Evolutionary conservation across 92 coral and sea anemone species (phyloP), one percentile per base, ranked within the genome.

Genomic region (Epizoanthus ramosus): DNA sequence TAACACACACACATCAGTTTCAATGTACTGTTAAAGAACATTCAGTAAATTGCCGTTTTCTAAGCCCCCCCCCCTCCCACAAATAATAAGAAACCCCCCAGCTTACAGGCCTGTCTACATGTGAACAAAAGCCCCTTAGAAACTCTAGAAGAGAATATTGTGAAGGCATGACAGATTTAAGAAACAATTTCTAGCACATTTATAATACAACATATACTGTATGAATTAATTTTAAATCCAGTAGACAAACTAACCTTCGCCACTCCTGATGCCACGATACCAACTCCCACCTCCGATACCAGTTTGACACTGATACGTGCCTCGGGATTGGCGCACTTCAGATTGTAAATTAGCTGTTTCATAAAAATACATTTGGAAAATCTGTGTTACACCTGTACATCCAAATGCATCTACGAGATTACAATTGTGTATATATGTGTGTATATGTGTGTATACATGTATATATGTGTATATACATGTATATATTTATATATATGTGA

Each of bases 221-320:
- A 50, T 50, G 16, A 12, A 9, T 50, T 13, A 45, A 45, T 12
- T 50, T 28, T 28, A 28, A 50, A 50, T 50, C 54, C 54, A 50
- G 0, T n/a, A 3, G 22, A 0, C 15, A 31, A 10, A 63, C 86
- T 2, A 63, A 95, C 98, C 97, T 95, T 95, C 41, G 98, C 93
- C 24, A 95, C 98, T 64, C 98, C 98, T n/a, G 98, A 93, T 1
- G 98, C 98, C 47, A 95, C 90, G 19, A 95, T 97, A 60, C 98
- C 98, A 22, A 95, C 98, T n/a, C 98, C 98, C 43, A 95, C 98
- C 56, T 95, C 98, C 16, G 98, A 95, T 57, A 95, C 98, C 71
- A 95, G 82, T 58, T 95, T 95, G 71, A 95, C 98, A 75, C 98
- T 95, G 86, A 95, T 80, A 3, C 98, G 92, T 9, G 98, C 94